Percentiles rank a stretch among this genome's conserved stretches.
phyloP scores from a whole-genome alignment of 2,113 vertebrate species.

The Platycercus adscitus region DNA sequence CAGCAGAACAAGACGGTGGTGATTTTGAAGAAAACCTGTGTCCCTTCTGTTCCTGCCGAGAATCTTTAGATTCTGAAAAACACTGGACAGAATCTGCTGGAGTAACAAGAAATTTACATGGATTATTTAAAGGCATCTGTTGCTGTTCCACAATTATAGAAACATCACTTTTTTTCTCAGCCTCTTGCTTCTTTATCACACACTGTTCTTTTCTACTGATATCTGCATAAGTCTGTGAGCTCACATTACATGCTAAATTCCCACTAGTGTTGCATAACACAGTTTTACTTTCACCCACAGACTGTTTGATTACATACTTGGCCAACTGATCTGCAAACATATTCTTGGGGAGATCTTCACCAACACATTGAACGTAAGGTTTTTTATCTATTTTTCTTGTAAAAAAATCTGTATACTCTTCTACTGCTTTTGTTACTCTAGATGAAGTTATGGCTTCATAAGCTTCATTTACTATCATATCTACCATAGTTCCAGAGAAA shows the following conservation, averaged over 20 bases:
- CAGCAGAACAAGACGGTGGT: background rate
- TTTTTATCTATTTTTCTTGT: constrained; percentile 73
- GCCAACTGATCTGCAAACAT: constrained; percentile 65
- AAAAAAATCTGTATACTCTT: constrained; percentile 78
- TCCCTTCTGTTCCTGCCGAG: constrained; percentile 51
- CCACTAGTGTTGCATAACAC: constrained; percentile 15
- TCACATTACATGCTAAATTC: background rate
- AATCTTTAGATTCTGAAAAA: constrained; percentile 54
- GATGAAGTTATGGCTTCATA: constrained; percentile 85
- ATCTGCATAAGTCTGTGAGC: background rate
- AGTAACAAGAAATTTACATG: constrained; percentile 47
- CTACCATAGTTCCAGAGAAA: constrained; percentile 89
- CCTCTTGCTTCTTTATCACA: constrained; percentile 23
- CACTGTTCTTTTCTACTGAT: background rate
- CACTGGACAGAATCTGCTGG: constrained; percentile 33
- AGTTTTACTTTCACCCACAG: constrained; percentile 68
- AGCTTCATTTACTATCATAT: constrained; percentile 88
- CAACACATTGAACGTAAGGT: background rate
- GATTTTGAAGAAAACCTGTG: constrained; percentile 45
- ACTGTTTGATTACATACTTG: constrained; percentile 72
- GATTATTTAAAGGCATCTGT: constrained; percentile 56
- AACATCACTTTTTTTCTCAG: constrained; percentile 29
- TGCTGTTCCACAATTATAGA: constrained; percentile 60
- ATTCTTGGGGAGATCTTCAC: constrained; percentile 57
- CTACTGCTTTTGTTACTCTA: constrained; percentile 80